phyloP scores from a whole-genome alignment of 2,888 invertebrate species.

The Brachypterus glaber region DNA sequence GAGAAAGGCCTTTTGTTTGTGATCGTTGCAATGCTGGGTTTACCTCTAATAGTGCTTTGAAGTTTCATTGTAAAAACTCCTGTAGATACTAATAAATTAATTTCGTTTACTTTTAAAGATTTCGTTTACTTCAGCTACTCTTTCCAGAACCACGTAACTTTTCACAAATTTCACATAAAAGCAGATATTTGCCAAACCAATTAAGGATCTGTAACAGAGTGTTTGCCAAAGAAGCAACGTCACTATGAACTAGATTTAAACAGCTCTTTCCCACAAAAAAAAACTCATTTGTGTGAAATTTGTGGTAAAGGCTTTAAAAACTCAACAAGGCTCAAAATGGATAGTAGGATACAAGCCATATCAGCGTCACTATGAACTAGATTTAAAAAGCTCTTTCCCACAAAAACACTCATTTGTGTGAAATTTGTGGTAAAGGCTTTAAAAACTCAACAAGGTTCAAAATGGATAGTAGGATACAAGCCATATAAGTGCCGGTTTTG shows the following conservation, averaged over 20 bases:
- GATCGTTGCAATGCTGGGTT: constrained; percentile 48
- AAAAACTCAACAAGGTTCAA: constrained; percentile 43
- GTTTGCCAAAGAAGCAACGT: constrained; percentile 24
- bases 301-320: constrained; percentile 46
- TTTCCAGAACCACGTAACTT: constrained; percentile 22
- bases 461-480: constrained; percentile 43
- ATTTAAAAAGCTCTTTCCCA: constrained; percentile 36
- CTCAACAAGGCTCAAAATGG: constrained; percentile 43
- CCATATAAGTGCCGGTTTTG: constrained; percentile 44
- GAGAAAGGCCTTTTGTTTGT: constrained; percentile 40
- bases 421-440: constrained; percentile 44
- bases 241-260: constrained; percentile 26
- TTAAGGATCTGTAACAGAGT: constrained; percentile 24
- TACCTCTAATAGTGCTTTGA: constrained; percentile 47
- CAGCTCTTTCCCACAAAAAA: constrained; percentile 41
- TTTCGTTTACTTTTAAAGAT: too few species aligned
- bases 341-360: constrained; percentile 46
- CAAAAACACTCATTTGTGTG: constrained; percentile 41
- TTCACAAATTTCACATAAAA: constrained; percentile 30
- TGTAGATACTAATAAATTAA: too few species aligned
- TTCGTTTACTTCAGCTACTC: constrained; percentile 28
- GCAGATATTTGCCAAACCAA: constrained; percentile 36
- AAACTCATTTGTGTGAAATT: constrained; percentile 40
- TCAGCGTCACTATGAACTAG: constrained; percentile 29
- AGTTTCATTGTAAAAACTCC: constrained; percentile 44